Evolutionary conservation across 2,797 vertebrate species (phyloP), one percentile per base, ranked within the genome.

Genomic region (Gymnoscopelus braueri): DNA sequence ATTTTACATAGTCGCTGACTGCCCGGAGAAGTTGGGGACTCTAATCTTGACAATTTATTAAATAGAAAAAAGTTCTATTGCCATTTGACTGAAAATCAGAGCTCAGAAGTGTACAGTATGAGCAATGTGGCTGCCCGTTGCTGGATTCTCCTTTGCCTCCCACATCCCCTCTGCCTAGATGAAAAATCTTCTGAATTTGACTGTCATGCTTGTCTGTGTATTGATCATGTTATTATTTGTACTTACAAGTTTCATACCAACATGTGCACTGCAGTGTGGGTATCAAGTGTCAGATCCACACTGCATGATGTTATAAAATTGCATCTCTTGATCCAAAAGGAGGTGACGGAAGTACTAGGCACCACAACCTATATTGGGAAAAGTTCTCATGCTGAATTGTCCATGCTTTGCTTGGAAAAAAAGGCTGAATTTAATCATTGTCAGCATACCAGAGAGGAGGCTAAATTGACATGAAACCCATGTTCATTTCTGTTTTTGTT

Each of bases 121-220:
- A 80, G 49, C 76, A 75, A 69, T 55, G 49, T 62, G 15, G 53
- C 56, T 12, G 57, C 10, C 9, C 75, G 62, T 12, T 64, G 62
- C 63, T 60, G 67, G 63, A 59, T 75, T 0, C 47, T 48, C 14
- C 61, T 48, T 54, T 47, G 2, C 62, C 44, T 4, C 61, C 2
- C 39, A 66, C 69, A 10, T 69, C 72, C 56, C 78, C 10, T 65
- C 72, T 35, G 71, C 73, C 29, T 65, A 47, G 24, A 11, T 63
- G 50, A 62, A 74, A 44, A 19, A 47, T 2, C n/a, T 44, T 70
- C 57, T 0, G 14, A 67, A 74, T 64, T 65, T n/a, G 70, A 83
- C 74, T 78, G 66, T 69, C 32, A 77, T 89, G 77, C 75, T 44
- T 78, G 76, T 78, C 15, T 65, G 85, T 89, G 82, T 91, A 61